A percentile compares a stretch with the other conserved stretches of the same genome.
phyloP scores from a whole-genome alignment of 2,113 vertebrate genomes.

The Oncorhynchus nerka region DNA sequence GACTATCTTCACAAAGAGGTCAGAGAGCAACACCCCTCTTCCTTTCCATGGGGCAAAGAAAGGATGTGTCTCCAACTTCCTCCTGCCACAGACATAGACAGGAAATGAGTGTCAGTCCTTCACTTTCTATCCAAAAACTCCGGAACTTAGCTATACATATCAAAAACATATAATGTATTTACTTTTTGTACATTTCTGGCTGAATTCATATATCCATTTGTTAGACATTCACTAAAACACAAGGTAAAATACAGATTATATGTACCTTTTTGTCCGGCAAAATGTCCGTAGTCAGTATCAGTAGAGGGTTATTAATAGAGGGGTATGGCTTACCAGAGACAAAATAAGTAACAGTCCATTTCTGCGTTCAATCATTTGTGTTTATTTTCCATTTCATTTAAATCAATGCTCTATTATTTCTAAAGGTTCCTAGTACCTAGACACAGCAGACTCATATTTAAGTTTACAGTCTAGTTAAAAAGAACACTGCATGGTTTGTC shows the following conservation, averaged over 20 bases:
- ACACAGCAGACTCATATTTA: slow-evolving; percentile 33
- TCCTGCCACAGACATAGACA: slow-evolving; percentile 69
- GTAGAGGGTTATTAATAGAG: not conserved
- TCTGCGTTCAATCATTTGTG: slow-evolving; percentile 18
- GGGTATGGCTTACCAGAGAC: not conserved
- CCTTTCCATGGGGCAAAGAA: slow-evolving; percentile 69
- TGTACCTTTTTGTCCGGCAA: not conserved
- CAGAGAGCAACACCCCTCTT: slow-evolving; percentile 69
- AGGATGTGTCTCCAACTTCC: slow-evolving; percentile 74
- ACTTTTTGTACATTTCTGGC: not conserved
- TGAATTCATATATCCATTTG: not conserved
- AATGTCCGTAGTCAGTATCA: not conserved
- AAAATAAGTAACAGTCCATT: slow-evolving; percentile 1
- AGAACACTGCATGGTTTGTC: slow-evolving; percentile 34
- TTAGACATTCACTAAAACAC: not conserved
- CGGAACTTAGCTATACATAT: not conserved
- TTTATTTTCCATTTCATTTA: slow-evolving; percentile 18
- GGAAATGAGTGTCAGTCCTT: slow-evolving; percentile 59
- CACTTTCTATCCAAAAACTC: slow-evolving; percentile 49
- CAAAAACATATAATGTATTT: not conserved
- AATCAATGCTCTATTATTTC: not conserved
- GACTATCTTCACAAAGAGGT: slow-evolving; percentile 64
- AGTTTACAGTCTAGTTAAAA: slow-evolving; percentile 43
- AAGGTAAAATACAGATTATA: not conserved
- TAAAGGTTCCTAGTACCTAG: slow-evolving; percentile 13